Evolutionary conservation across 30 jellyfish, hydroid and myxozoan genomes (phyloP), one percentile per base, ranked within the genome.

Genomic region (Hydractinia symbiolongicarpus): DNA sequence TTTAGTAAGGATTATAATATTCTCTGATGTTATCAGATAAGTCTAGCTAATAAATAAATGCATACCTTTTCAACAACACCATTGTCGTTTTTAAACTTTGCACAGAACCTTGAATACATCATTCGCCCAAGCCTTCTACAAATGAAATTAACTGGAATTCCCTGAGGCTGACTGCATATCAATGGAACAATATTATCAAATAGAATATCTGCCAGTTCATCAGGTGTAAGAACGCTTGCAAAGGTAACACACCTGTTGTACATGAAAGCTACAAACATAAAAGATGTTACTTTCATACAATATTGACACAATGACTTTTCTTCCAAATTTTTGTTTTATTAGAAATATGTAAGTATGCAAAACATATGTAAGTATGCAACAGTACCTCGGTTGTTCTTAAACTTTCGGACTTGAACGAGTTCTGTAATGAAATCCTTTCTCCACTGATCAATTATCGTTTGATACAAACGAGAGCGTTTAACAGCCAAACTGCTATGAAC

Each of bases 81-180:
- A 9, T 84, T 84, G 21, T 86, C 90, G 17, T 76, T 75, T 81
- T 91, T 86, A 77, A 78, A 86, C 86, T 83, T 82, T 78, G 91
- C 57, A 50, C 87, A 77, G 71, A 81, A 91, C n/a, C 93, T 30
- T 20, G 77, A 81, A 75, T 81, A 89, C 4, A 91, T 54, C 89
- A 91, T 50, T 16, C 61, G 84, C 9, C 98, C 98, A 61, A 91
- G 89, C 40, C 83, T 78, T 9, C 96, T 90, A 77, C 95, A 91
- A 9, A 91, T 66, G 87, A 81, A 86, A 19, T 78, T 79, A 50
- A 78, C 95, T n/a, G 95, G 88, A 11, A 91, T 84, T n/a, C 98
- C 98, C 19, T 82, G 88, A 4, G 96, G 91, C 62, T 91, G 98
- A n/a, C 88, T 61, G 70, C 95, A 79, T 4, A 91, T 86, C 7